Percentiles rank a stretch among this genome's conserved stretches.
Conservation (phyloP, 2,888 invertebrate genomes). For the Campoletis raptor region DNA sequence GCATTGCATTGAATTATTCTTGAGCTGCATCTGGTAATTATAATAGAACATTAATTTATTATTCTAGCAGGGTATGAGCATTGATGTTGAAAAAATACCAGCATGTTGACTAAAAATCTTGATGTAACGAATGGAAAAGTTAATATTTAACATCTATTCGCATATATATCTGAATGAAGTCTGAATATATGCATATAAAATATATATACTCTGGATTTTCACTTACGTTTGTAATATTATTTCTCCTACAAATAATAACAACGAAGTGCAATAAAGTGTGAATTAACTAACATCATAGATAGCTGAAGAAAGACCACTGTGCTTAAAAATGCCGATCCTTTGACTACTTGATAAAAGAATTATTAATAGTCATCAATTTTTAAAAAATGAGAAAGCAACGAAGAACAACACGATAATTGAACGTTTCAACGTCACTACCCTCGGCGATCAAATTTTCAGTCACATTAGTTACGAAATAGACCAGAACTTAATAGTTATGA, state of each 20-base stretch:
- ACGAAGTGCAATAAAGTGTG: not conserved
- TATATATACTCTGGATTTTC: conserved; percentile 25
- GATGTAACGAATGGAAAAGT: conserved; percentile 10
- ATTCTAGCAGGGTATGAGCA: not conserved
- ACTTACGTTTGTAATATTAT: not conserved
- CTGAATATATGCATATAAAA: too few species aligned
- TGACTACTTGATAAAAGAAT: not conserved
- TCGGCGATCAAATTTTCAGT: not conserved
- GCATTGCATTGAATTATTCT: conserved; percentile 1
- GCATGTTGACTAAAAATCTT: conserved; percentile 44
- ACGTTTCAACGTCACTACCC: not conserved
- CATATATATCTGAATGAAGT: too few species aligned
- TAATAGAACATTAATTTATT: conserved; percentile 26
- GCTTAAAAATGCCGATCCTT: not conserved
- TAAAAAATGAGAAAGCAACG: not conserved
- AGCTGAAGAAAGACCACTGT: not conserved
- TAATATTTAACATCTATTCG: conserved; percentile 19
- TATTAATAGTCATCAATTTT: not conserved
- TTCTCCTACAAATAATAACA: not conserved
- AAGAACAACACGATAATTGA: not conserved
- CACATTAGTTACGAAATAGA: not conserved
- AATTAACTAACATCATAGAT: not conserved
- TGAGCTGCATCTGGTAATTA: conserved; percentile 11
- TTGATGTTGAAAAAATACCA: conserved; percentile 31
- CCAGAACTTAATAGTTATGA: not conserved